Conservation (phyloP, 30 jellyfish, hydroid and myxozoan species). For the Calvadosia cruxmelitensis region DNA sequence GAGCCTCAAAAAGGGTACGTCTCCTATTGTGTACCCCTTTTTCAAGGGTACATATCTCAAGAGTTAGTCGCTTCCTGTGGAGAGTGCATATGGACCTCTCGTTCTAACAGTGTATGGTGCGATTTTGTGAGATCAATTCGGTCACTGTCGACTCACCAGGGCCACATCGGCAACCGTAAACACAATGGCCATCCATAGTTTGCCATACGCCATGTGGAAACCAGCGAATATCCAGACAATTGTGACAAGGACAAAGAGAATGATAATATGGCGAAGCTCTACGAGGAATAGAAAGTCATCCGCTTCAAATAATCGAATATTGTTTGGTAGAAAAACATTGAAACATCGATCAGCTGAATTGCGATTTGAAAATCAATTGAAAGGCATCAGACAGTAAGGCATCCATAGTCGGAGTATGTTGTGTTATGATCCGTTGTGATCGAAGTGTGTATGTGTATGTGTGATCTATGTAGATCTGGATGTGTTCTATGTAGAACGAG, state of each 20-base stretch:
- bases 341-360: background rate
- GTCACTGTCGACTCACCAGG: conserved; percentile 62
- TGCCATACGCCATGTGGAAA: conserved; percentile 73
- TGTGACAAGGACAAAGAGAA: conserved; percentile 36
- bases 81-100: too few species aligned
- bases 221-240: conserved; percentile 92
- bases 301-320: conserved; percentile 1
- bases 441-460: too few species aligned
- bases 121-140: too few species aligned
- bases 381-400: background rate
- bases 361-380: background rate
- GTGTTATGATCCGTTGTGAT: too few species aligned
- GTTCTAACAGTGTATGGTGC: too few species aligned
- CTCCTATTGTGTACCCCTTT: too few species aligned
- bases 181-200: conserved; percentile 58
- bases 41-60: too few species aligned
- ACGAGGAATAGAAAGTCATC: background rate
- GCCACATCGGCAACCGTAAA: conserved; percentile 59
- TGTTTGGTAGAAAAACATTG: background rate
- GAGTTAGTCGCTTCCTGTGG: too few species aligned
- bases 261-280: conserved; percentile 70
- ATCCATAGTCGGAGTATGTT: background rate
- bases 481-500: too few species aligned
- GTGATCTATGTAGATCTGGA: too few species aligned
- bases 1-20: too few species aligned